Percentiles rank a stretch among this genome's conserved stretches.
Conservation (phyloP, 2,888 invertebrate species). For the Strigamia crassipes region DNA sequence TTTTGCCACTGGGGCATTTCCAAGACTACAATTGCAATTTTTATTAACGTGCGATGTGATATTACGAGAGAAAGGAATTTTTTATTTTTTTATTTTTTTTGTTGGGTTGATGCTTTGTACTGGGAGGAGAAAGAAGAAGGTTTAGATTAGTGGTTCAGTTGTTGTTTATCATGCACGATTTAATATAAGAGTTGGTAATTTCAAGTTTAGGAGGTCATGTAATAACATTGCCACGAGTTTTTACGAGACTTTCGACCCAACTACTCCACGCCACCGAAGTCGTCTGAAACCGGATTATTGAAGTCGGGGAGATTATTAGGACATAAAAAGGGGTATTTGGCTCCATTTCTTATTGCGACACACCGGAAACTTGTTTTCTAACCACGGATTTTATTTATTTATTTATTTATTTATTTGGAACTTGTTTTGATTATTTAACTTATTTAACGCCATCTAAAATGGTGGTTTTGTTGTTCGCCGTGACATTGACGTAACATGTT, state of each 20-base stretch:
- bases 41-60: background rate
- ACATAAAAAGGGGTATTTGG: no score
- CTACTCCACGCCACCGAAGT: background rate
- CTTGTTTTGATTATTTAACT: no score
- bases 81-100: no score
- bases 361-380: no score
- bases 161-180: conserved; percentile 16
- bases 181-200: conserved; percentile 10
- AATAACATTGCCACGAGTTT: background rate
- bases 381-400: no score
- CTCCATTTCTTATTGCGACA: no score
- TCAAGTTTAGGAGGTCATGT: background rate
- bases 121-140: background rate
- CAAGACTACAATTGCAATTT: background rate
- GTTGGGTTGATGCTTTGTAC: no score
- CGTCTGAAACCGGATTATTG: background rate
- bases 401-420: no score
- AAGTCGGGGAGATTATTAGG: background rate
- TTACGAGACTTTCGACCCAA: conserved; percentile 11
- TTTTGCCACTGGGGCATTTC: background rate
- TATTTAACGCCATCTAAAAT: background rate
- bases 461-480: background rate
- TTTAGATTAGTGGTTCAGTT: background rate
- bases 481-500: background rate
- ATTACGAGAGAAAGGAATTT: no score